Evolutionary conservation across 2,113 vertebrate genomes (phyloP).

Genomic region (Dicaeum eximium): DNA sequence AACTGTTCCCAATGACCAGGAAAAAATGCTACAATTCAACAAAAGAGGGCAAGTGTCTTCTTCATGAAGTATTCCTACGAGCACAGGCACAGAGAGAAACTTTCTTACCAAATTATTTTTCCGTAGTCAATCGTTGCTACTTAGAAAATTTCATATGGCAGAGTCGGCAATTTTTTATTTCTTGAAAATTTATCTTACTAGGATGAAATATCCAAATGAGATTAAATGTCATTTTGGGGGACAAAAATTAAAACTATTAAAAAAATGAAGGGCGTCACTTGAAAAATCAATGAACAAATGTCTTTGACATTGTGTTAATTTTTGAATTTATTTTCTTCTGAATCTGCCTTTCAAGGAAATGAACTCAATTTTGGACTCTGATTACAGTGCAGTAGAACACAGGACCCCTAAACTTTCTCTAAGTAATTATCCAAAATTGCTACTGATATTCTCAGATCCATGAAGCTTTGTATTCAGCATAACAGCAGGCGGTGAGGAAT

Average conservation of each 20-base stretch:
- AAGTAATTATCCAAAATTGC: neutral
- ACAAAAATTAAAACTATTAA: neutral
- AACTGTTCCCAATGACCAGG: neutral
- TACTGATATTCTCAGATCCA: neutral
- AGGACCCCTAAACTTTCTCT: neutral
- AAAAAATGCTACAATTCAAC: neutral
- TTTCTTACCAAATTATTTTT: neutral
- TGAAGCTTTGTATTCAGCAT: neutral
- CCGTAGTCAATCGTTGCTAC: neutral
- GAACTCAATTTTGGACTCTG: neutral
- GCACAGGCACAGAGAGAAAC: neutral
- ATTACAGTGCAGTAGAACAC: neutral
- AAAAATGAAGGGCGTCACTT: neutral
- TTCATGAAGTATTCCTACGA: neutral
- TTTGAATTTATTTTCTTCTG: neutral
- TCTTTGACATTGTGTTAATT: neutral
- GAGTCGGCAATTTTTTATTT: neutral
- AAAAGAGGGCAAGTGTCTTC: neutral
- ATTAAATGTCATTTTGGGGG: neutral
- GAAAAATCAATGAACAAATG: neutral
- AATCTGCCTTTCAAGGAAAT: neutral
- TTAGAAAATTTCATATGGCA: neutral
- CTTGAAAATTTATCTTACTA: neutral
- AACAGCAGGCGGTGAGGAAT: neutral
- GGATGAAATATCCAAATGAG: neutral